phyloP scores from a whole-genome alignment of 2,888 invertebrate genomes.

The Erpobdella octoculata region DNA sequence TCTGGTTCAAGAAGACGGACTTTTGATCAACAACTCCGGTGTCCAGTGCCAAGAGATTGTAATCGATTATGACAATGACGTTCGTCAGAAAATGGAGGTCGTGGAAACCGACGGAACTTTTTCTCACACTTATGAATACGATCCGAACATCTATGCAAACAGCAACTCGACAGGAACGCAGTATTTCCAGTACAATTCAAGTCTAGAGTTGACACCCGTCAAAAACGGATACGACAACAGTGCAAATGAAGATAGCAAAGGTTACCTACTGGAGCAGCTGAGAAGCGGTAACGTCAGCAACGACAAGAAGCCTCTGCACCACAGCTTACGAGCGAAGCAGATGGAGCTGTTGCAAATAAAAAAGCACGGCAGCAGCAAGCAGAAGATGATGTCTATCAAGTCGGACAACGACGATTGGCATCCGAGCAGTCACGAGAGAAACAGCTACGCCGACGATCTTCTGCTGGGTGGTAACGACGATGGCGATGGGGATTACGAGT shows the following conservation, averaged over 20 bases:
- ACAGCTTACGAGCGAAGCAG: slow-evolving; percentile 13
- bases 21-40: not conserved
- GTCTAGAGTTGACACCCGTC: not conserved
- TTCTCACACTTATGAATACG: not conserved
- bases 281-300: slow-evolving; percentile 4
- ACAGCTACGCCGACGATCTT: not conserved
- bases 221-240: not conserved
- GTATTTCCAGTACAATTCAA: not conserved
- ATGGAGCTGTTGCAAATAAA: slow-evolving; percentile 12
- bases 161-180: not conserved
- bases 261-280: no score
- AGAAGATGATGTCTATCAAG: not conserved
- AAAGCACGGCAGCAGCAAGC: not conserved
- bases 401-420: not conserved
- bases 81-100: not conserved
- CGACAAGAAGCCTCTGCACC: slow-evolving; percentile 2
- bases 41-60: slow-evolving; percentile 5
- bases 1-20: slow-evolving; percentile 1
- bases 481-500: not conserved
- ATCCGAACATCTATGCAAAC: not conserved
- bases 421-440: not conserved
- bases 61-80: not conserved
- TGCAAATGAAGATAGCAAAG: no score
- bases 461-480: not conserved
- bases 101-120: slow-evolving; percentile 3